These are phyloP conservation scores for Etheostoma perlongum DNA, from an alignment of 2,797 vertebrate species.

Conservation along the genomic window DNA sequence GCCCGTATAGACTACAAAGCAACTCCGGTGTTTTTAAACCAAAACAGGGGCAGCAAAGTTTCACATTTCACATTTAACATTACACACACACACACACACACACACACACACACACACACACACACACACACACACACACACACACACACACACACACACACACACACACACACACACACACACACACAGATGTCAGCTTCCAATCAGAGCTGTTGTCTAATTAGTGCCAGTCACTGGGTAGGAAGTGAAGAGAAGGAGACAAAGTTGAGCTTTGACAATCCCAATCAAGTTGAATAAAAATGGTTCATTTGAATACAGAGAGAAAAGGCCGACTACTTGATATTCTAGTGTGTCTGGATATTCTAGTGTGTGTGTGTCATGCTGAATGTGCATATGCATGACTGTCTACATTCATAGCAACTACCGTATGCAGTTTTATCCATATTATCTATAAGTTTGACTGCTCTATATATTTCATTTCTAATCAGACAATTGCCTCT, in stretches of 20 bases:
- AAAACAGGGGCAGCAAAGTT: too few species aligned
- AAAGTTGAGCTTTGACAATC: constrained; percentile 47
- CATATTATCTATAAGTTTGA: neutral
- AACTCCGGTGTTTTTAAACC: too few species aligned
- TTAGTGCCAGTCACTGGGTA: constrained; percentile 39
- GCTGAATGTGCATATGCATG: neutral
- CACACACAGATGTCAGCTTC: constrained; percentile 12
- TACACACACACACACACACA: too few species aligned
- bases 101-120: too few species aligned
- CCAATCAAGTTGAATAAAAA: constrained; percentile 55
- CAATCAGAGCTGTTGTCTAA: constrained; percentile 54
- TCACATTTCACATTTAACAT: too few species aligned
- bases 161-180: neutral
- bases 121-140: neutral
- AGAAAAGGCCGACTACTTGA: constrained; percentile 18
- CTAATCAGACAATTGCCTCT: neutral
- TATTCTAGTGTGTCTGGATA: constrained; percentile 37
- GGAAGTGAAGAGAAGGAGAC: constrained; percentile 15
- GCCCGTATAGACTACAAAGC: too few species aligned
- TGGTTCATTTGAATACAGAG: constrained; percentile 20
- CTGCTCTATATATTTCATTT: neutral
- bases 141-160: too few species aligned
- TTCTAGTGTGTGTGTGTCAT: constrained; percentile 13
- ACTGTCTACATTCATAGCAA: constrained; percentile 9
- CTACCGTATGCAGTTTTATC: neutral